Conservation (phyloP, 92 coral and sea anemone genomes). For the Scolanthus callimorphus region DNA sequence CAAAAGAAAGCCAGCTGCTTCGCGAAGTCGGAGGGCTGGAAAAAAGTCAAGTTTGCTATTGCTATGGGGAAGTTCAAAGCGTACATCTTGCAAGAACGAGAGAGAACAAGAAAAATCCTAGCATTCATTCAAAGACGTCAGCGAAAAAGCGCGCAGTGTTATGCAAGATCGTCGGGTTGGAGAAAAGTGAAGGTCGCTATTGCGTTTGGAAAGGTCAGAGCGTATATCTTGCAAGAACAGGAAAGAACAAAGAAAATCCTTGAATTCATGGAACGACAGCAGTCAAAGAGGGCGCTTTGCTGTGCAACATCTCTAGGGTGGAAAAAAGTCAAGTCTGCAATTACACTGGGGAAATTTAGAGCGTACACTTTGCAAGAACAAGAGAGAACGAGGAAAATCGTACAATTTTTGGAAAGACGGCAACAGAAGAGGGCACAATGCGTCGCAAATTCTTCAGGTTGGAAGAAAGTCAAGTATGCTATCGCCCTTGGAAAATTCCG, state of each 20-base stretch:
- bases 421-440: background rate
- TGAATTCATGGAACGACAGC: background rate
- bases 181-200: background rate
- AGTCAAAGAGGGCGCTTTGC: background rate
- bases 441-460: background rate
- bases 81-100: background rate
- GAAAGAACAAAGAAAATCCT: background rate
- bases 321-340: background rate
- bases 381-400: background rate
- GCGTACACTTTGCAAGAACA: background rate
- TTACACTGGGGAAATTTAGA: background rate
- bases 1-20: background rate
- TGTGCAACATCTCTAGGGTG: background rate
- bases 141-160: background rate
- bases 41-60: background rate
- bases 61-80: background rate
- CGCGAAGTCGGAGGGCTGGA: background rate
- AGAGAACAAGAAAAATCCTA: background rate
- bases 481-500: background rate
- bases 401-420: background rate
- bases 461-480: background rate
- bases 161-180: background rate
- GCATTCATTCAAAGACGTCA: background rate
- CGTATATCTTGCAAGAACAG: background rate
- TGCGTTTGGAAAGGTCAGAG: background rate